Base-by-base conservation (phyloP, 2,113 vertebrate genomes). In the Brienomyrus brachyistius region DNA sequence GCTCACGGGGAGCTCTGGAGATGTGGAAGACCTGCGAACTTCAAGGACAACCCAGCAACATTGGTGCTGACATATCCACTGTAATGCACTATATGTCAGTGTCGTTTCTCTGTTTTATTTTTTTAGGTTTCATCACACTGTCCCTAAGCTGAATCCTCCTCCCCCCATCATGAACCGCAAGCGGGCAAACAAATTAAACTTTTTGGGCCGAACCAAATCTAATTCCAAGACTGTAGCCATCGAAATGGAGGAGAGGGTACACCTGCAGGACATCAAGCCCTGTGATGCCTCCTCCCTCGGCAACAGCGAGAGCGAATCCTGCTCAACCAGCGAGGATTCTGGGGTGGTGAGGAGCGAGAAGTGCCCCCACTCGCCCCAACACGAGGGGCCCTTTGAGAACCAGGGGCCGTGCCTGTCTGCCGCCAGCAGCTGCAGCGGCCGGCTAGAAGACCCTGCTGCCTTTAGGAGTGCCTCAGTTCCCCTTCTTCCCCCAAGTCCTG, bases 61-160 rank as follows among this genome's bases (percentile, higher is more conserved):
- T 6, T 43, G 35, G 74, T 80, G 74, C 1, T 40, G 11, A 17
- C 4, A 5, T 77, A 77, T 40, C 70, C 70, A n/a, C n/a, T n/a
- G n/a, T n/a, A n/a, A n/a, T n/a, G n/a, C 11, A 77, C 35, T 77
- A 17, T 47, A 83, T 48, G 43, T 21, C 82, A 84, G 9, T n/a
- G 45, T 3, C 48, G 19, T 48, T 48, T 84, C 40, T 84, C 40
- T 84, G 82, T 4, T 82, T 82, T 48, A 13, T 45, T 10, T 84
- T 84, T 87, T 31, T 56, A 97, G 97, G 93, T 92, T 86, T 84
- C 93, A 95, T 80, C 95, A 95, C 27, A 93, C 93, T 89, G 96
- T 97, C 56, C 97, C 96, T 86, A 97, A 96, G 90, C 94, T 98
- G 11, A 96, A 97, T 89, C 96, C 96, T 0, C 97, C 96, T 0